Evolutionary conservation across 2,797 vertebrate species (phyloP).

Genomic region (Morus bassanus): DNA sequence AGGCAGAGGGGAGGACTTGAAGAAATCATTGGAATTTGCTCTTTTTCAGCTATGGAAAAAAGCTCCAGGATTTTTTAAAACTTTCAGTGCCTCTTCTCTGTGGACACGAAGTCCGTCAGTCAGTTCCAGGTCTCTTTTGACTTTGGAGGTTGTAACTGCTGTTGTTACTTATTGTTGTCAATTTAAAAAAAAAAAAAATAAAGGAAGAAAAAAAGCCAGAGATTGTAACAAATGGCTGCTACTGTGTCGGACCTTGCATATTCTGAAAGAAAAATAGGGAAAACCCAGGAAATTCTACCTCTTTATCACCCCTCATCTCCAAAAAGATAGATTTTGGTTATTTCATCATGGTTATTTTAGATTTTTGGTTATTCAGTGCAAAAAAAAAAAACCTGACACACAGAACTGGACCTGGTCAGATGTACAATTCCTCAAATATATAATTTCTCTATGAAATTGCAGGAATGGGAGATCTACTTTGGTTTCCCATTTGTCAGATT

Average conservation of each 20-base stretch:
- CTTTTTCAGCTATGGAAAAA: neutral
- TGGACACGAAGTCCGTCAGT: neutral
- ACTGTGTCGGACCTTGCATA: neutral
- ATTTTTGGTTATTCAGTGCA: neutral
- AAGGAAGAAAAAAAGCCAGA: fast-evolving
- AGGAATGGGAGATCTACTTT: neutral
- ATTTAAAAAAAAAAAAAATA: neutral
- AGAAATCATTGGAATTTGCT: neutral
- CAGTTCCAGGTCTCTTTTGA: neutral
- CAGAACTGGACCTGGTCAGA: neutral
- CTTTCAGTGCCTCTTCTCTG: neutral
- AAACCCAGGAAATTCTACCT: neutral
- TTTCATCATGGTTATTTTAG: neutral
- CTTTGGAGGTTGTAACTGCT: neutral
- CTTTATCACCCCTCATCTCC: neutral
- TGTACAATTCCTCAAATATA: neutral
- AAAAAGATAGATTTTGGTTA: neutral
- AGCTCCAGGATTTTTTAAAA: neutral
- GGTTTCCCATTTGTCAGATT: neutral
- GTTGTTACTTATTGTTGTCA: neutral
- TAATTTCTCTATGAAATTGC: neutral
- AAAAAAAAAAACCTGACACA: neutral
- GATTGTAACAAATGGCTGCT: neutral
- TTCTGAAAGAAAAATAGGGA: neutral
- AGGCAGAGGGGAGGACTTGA: neutral